phyloP scores from a whole-genome alignment of 2,113 vertebrate species.

The Saccopteryx bilineata region DNA sequence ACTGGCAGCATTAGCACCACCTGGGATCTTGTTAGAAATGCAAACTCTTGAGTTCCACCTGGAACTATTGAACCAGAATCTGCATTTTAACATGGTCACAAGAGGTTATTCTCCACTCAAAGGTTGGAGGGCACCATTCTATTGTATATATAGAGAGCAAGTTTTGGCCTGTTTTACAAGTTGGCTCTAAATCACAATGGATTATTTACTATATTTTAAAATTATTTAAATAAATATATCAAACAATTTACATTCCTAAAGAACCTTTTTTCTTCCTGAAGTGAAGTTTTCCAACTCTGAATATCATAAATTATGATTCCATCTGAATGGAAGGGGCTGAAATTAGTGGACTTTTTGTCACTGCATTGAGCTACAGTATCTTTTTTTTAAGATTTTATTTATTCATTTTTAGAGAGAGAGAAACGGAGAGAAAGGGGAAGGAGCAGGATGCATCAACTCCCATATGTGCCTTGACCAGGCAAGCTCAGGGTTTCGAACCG shows the following conservation, averaged over 20 bases:
- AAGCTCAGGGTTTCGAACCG: too few relatives aligned
- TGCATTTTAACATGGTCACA: neutral
- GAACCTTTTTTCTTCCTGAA: neutral
- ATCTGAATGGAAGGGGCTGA: neutral
- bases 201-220: neutral
- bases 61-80: neutral
- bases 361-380: too few relatives aligned
- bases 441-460: too few relatives aligned
- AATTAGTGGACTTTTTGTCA: neutral
- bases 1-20: neutral
- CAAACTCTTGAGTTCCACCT: neutral
- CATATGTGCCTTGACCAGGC: too few relatives aligned
- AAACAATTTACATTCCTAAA: neutral
- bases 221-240: neutral
- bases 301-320: neutral
- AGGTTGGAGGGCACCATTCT: neutral
- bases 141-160: accelerated
- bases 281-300: neutral
- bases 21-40: neutral
- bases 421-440: too few relatives aligned
- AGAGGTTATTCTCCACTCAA: neutral
- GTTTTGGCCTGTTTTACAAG: neutral
- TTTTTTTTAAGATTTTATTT: too few relatives aligned
- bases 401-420: too few relatives aligned
- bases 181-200: neutral